These are phyloP conservation scores for Chionodraco myersi DNA, from an alignment of 2,113 vertebrate species.

Conservation along the genomic window DNA sequence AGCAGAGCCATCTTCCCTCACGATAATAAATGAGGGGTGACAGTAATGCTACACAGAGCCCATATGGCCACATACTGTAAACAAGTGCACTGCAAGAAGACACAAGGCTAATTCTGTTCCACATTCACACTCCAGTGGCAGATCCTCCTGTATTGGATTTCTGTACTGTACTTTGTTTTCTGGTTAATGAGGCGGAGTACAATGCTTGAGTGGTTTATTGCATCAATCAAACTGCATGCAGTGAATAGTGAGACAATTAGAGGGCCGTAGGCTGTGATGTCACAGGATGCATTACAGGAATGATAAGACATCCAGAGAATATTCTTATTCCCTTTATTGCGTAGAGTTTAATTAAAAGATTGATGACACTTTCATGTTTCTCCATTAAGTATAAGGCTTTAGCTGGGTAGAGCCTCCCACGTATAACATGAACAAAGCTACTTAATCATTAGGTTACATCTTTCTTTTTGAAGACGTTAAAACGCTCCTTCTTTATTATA, in stretches of 20 bases:
- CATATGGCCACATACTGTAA: constrained; percentile 73
- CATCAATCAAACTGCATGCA: constrained; percentile 17
- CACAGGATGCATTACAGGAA: neutral
- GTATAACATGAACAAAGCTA: too few species aligned
- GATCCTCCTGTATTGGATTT: constrained; percentile 50
- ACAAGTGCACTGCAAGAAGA: constrained; percentile 42
- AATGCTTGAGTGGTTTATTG: constrained; percentile 13
- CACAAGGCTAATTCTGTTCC: constrained; percentile 62
- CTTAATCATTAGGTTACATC: too few species aligned
- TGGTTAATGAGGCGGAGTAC: constrained; percentile 34
- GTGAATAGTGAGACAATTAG: neutral
- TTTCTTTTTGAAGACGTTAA: too few species aligned
- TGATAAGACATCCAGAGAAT: neutral
- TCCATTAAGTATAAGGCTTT: too few species aligned
- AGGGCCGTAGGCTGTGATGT: neutral
- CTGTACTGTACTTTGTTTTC: constrained; percentile 25
- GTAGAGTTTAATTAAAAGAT: neutral
- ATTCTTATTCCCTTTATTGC: neutral
- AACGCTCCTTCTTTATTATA: too few species aligned
- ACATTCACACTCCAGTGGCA: constrained; percentile 48
- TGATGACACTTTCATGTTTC: neutral
- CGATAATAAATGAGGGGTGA: constrained; percentile 73
- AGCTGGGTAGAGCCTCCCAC: too few species aligned
- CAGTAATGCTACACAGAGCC: constrained; percentile 72
- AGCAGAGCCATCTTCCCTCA: constrained; percentile 55